These are phyloP conservation scores for Lissonota sp. DNA, from an alignment of 2,888 invertebrate species.

Conservation along the genomic window DNA sequence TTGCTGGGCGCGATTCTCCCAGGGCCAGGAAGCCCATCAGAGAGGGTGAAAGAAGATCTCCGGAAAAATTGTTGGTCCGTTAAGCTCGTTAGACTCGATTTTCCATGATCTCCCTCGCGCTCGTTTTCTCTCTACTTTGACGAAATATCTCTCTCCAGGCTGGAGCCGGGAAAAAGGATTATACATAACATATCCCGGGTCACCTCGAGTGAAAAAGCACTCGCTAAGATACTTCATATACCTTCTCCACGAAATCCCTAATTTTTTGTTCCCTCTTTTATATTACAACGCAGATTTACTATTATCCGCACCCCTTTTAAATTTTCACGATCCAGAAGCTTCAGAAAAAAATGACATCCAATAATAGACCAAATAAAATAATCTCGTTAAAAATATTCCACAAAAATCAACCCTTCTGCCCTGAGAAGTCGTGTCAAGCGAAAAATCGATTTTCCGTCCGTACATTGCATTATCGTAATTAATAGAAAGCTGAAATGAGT, in stretches of 20 bases:
- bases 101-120: constrained; percentile 25
- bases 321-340: neutral
- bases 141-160: no score
- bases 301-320: neutral
- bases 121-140: neutral
- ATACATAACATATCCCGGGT: constrained; percentile 9
- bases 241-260: constrained; percentile 4
- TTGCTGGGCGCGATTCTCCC: neutral
- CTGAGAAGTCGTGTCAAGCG: no score
- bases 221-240: constrained; percentile 21
- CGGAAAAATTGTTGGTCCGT: constrained; percentile 51
- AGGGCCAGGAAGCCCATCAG: constrained; percentile 14
- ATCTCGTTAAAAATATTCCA: no score
- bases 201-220: constrained; percentile 3
- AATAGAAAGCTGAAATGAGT: neutral
- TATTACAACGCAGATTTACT: neutral
- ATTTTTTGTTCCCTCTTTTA: neutral
- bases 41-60: constrained; percentile 43
- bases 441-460: no score
- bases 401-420: no score
- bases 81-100: constrained; percentile 60
- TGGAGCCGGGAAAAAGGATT: neutral
- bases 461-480: no score
- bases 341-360: neutral
- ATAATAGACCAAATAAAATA: neutral